Base-by-base conservation (phyloP, 2,113 vertebrate species). In the Lethenteron reissneri region DNA sequence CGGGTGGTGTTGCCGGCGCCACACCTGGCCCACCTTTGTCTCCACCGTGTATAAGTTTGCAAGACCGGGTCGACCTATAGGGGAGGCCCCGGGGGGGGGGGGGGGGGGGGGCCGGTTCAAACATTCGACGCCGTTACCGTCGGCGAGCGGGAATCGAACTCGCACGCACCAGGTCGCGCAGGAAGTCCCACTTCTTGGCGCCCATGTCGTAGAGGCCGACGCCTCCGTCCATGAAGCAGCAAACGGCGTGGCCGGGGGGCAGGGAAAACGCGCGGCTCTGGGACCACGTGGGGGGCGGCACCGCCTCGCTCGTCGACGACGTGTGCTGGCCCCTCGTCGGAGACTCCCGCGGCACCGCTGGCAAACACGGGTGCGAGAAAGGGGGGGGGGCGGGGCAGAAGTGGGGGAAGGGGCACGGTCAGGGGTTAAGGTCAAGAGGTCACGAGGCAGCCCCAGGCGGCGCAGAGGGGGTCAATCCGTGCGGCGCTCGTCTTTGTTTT, bases 201-300 rank as follows among this genome's bases (percentile, higher is more conserved):
- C 87, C 92, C 84, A 97, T 88, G 76, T 99, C 86, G 59, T 97
- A 99, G 57, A 99, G 86, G 1, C 94, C 94, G 15, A 97, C 87
- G 17, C 94, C 94, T 58, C 92, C 94, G 69, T 99, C 94, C 85
- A 94, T 84, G 77, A 99, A 99, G 78, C 94, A 97, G 78, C 94
- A 99, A 60, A 99, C 87, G 0, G 80, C 86, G 1, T 95, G 94
- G 58, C 90, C 92, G 3, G 90, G 92, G 9, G 92, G 92, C 70
- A 95, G 84, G 57, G 88, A 95, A 83, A 91, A 96, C 2, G 85
- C 86, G 72, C 85, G 87, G 80, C 87, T 92, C 78, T 84, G 87
- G 1, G 86, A 87, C 70, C 88, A 78, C n/a, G 83, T 81, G 2
- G 88, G 88, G 9, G 86, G 88, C 25, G 91, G 89, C n/a, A 89